Conservation (phyloP, 2,113 vertebrate genomes). For the Tetrax tetrax region DNA sequence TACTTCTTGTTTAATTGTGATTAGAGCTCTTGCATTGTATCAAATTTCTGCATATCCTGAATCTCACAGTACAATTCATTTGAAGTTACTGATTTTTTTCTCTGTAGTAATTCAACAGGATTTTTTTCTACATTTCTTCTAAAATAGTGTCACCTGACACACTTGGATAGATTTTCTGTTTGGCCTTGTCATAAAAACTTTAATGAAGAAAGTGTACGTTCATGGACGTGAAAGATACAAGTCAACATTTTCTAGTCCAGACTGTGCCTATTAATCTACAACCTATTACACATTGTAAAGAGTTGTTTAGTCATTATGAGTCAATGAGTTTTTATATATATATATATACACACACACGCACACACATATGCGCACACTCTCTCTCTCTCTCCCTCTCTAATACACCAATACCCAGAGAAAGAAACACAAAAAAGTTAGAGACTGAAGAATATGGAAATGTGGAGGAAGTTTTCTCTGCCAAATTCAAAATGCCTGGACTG, state of each 20-base stretch:
- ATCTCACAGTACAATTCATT: not conserved
- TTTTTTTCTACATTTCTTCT: not conserved
- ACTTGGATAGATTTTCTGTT: not conserved
- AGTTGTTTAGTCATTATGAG: not conserved
- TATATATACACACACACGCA: accelerated
- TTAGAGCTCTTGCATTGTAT: not conserved
- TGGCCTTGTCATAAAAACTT: constrained; percentile 11
- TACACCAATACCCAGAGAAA: not conserved
- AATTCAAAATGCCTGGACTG: not conserved
- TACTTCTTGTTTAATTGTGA: not conserved
- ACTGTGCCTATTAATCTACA: not conserved
- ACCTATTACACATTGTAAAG: not conserved
- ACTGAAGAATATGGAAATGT: not conserved
- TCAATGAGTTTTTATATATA: not conserved
- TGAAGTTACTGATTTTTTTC: not conserved
- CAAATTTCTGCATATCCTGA: not conserved
- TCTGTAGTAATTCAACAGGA: not conserved
- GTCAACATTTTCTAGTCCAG: not conserved
- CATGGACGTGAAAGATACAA: not conserved
- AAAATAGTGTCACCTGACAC: not conserved
- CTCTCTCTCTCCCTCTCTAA: not conserved
- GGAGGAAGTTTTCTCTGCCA: not conserved
- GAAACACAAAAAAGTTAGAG: not conserved
- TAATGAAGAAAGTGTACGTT: constrained; percentile 1
- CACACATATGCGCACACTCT: too few species aligned